Evolutionary conservation across 2,113 vertebrate genomes (phyloP), one percentile per base, ranked within the genome.

Genomic region (Lepisosteus oculatus): DNA sequence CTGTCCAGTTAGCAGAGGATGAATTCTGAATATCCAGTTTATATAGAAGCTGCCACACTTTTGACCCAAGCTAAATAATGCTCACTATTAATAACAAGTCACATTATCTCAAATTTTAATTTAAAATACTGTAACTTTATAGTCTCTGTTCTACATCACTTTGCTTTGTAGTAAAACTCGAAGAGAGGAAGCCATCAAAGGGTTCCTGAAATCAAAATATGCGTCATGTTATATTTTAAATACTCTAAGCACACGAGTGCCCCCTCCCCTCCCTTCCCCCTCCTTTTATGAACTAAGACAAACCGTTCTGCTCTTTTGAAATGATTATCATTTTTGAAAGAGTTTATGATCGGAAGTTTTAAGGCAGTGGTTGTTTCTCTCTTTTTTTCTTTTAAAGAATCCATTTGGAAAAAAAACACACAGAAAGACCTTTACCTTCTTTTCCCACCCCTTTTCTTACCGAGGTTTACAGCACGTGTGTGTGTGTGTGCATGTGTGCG

Each of bases 41-140:
- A 73, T 88, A 87, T 84, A 75, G 79, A 90, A 90, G 86, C 90
- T 83, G 85, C 85, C 87, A 88, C 83, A 82, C 77, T 78, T 86
- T 84, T 81, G 70, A 88, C 85, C 87, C 81, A 89, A 90, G 85
- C 88, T 75, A 69, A 88, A 85, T 74, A 85, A 86, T 85, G 86
- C 84, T 85, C 83, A 86, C 88, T 86, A 80, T 79, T 80, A 87
- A 84, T 85, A 80, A 88, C 86, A 87, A 87, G 85, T 86, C 85
- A 87, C 85, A 87, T 84, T 79, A 84, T 85, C 84, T 84, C 83
- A 81, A 84, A 72, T 72, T 7, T 6, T 41, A 59, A 66, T n/a
- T 65, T 41, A 73, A 72, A 41, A 74, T 44, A 79, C 77, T 73
- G 7, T 43, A 79, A 45, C 45, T 73, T 43, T 64, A 76, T 75